Evolutionary conservation across 2,113 vertebrate genomes (phyloP).

Genomic region (Vidua macroura): DNA sequence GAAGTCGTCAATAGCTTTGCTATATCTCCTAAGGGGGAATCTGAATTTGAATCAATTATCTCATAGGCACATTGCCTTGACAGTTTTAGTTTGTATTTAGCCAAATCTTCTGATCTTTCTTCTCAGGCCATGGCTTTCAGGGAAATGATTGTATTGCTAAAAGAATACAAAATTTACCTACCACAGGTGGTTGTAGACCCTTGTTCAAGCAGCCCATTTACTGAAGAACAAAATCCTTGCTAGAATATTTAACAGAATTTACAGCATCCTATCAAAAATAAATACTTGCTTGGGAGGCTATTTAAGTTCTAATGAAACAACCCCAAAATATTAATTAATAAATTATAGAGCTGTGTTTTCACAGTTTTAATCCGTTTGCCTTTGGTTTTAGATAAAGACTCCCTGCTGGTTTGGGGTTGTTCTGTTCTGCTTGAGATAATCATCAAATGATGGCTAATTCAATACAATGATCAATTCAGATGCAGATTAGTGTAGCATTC

Average conservation of each 20-base stretch:
- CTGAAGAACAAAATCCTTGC: not conserved
- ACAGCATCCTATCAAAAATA: not conserved
- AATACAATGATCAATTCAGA: not conserved
- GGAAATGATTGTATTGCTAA: not conserved
- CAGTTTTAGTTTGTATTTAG: not conserved
- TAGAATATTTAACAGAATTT: not conserved
- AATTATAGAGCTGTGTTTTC: not conserved
- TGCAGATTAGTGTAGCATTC: not conserved
- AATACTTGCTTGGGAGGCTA: not conserved
- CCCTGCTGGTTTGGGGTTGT: not conserved
- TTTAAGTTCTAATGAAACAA: not conserved
- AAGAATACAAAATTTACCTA: not conserved
- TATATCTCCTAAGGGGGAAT: not conserved
- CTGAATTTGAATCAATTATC: not conserved
- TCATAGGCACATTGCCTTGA: not conserved
- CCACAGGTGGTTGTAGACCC: not conserved
- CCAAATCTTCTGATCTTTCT: not conserved
- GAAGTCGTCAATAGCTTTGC: not conserved
- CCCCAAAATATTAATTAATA: not conserved
- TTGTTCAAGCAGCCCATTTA: not conserved
- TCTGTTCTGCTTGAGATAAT: conserved; percentile 18
- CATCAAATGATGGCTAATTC: conserved; percentile 10
- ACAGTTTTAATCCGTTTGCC: not conserved
- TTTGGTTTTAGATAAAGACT: not conserved
- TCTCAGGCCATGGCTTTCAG: not conserved